Base-by-base conservation (phyloP, 2,888 invertebrate genomes). In the Apomyelois bistriatella region DNA sequence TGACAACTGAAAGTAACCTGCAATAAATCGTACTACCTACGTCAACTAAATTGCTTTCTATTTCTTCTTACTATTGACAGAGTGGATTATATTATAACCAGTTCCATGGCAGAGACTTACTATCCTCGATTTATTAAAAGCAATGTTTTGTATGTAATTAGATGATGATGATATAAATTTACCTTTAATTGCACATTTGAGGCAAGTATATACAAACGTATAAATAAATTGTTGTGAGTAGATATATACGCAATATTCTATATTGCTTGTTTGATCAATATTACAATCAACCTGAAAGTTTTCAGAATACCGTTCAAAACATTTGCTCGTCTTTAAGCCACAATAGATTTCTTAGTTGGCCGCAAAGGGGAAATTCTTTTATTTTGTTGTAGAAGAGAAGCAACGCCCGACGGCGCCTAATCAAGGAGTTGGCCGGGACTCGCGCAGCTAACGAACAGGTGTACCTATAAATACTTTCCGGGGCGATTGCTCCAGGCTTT, bases 401-500 rank as follows among this genome's bases (percentile, higher is more conserved):
- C 79, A 81, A 81, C 84, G 85, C 82, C 83, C 86, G 85, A 76
- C 76, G 85, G 87, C 86, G 81, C 86, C 88, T 88, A 90, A 90
- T 90, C 89, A 90, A 88, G 87, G 83, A 90, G 85, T 89, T 90
- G 88, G 88, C 89, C 75, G 79, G 78, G 79, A 76, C 81, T 81
- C 74, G 82, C 76, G 82, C 82, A 78, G 77, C 86, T 90, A 90
- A 90, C 89, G 89, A 90, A 87, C 89, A 90, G 88, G 88, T 90
- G 88, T 84, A 88, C 86, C 87, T 86, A 89, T 89, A 89, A 89
- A 89, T 89, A 89, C 86, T 88, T 87, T 85, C 83, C 85, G 82
- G 74, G 82, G 84, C 82, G 85, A 89, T 89, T 88, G 88, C 89
- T 89, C 72, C 83, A 83, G 89, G 89, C 86, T 88, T 90, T 90